Percentiles rank a stretch among this genome's conserved stretches.
Conservation (phyloP, 2,888 invertebrate genomes). For the Epicampocera succincta region DNA sequence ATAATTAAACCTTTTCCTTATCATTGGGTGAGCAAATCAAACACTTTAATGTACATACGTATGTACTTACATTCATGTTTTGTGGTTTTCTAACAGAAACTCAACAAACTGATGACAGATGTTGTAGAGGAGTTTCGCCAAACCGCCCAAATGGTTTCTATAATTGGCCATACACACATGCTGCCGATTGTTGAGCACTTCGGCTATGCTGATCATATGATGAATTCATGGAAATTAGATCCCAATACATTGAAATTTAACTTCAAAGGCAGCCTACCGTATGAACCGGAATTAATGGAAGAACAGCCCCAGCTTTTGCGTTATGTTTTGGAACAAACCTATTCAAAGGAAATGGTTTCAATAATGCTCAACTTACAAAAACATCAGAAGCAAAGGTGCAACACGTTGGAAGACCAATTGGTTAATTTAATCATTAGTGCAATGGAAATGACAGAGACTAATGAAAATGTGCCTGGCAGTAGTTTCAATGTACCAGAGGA, state of each 20-base stretch:
- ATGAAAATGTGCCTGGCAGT: conserved; percentile 79
- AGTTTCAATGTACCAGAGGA: conserved; percentile 83
- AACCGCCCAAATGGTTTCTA: conserved; percentile 97
- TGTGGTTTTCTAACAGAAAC: conserved; percentile 85
- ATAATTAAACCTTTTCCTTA: conserved; percentile 88
- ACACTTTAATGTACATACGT: no score
- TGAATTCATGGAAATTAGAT: conserved; percentile 96
- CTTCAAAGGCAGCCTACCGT: conserved; percentile 89
- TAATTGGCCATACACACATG: conserved; percentile 94
- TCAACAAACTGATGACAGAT: conserved; percentile 91
- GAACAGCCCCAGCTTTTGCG: conserved; percentile 93
- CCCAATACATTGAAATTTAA: conserved; percentile 88
- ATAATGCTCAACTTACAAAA: conserved; percentile 96
- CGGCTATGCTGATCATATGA: conserved; percentile 93
- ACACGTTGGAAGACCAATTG: conserved; percentile 94
- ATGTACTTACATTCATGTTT: no score
- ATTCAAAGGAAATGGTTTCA: conserved; percentile 97
- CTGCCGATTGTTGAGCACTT: conserved; percentile 96
- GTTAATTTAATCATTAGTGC: conserved; percentile 95
- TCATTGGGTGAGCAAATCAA: conserved; percentile 92
- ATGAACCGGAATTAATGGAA: conserved; percentile 91
- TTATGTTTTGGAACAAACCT: conserved; percentile 96
- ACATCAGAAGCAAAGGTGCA: conserved; percentile 93
- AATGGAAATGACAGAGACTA: conserved; percentile 93
- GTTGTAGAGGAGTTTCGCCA: conserved; percentile 96